Base-by-base conservation (phyloP, 2,888 invertebrate genomes). In the Ectemnius cavifrons region DNA sequence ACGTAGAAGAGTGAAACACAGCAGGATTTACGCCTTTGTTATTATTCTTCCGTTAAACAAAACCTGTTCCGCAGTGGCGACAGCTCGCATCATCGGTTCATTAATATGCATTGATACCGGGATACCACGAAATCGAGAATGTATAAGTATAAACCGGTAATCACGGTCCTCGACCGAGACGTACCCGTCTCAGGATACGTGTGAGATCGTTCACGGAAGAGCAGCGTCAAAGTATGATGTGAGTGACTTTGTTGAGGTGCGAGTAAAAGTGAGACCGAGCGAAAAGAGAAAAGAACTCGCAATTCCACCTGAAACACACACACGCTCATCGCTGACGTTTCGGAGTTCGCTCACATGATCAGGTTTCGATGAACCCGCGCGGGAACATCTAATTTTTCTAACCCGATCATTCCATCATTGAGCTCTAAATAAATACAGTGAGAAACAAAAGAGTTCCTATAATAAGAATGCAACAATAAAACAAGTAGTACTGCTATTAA, bases 271-370 rank as follows among this genome's bases (percentile, higher is more conserved):
- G 65, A 60, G 16, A 61, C 64, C 16, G 5, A 11, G 64, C 16
- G 13, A 65, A 62, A 63, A 70, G 61, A 69, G 58, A 73, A 69
- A 73, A 73, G 63, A 71, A 45, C 45, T 6, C 28, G 47, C 47
- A n/a, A 47, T 47, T 47, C 47, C n/a, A n/a, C 47, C 11, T 47
- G 23, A 23, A 23, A 23, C 23, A 23, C 23, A 23, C 23, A 23
- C 23, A 23, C 52, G 2, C 56, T 11, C 57, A 5, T 60, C 27
- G 14, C 2, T 37, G 37, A 46, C 52, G 59, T 45, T n/a, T 64
- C 46, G 11, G 62, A 59, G 71, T 79, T 75, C 76, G 57, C 87
- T 73, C 63, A 66, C 66, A 59, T 20, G 13, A 46, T 3, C 20
- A 66, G 66, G 73, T 71, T 71, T 37, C 13, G 37, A 13, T 57